These are phyloP conservation scores for Labeo catla DNA, from an alignment of 2,113 vertebrate genomes.

Conservation along the genomic window DNA sequence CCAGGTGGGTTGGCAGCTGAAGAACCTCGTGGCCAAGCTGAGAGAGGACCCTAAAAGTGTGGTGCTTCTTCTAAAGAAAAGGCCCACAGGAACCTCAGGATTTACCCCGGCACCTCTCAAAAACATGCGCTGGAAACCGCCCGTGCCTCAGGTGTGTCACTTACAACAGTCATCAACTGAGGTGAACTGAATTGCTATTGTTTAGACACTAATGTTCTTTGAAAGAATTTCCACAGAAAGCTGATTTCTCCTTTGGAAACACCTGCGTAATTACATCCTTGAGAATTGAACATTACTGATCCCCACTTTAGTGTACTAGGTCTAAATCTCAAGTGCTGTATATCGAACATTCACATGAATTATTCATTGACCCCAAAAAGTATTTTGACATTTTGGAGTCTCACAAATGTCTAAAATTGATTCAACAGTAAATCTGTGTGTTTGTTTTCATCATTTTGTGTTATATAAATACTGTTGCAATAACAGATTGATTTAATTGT, in stretches of 20 bases:
- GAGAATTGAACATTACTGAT: too few relatives aligned
- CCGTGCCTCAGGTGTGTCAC: conserved; percentile 85
- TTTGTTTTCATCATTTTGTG: neutral
- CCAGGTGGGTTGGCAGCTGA: conserved; percentile 97
- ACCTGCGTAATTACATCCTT: too few relatives aligned
- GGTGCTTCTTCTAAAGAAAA: conserved; percentile 88
- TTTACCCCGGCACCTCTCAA: conserved; percentile 88
- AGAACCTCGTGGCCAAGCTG: conserved; percentile 89
- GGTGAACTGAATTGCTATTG: neutral
- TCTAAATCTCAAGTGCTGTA: too few relatives aligned
- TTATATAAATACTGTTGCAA: too few relatives aligned
- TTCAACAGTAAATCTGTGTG: neutral
- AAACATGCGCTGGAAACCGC: conserved; percentile 93
- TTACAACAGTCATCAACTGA: conserved; percentile 8
- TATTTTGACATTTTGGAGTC: neutral
- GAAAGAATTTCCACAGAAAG: too few relatives aligned
- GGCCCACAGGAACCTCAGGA: conserved; percentile 81
- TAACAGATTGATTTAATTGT: neutral
- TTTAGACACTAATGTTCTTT: too few relatives aligned
- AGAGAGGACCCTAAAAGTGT: conserved; percentile 85
- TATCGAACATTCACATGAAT: too few relatives aligned
- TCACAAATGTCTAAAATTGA: neutral
- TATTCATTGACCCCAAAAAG: neutral
- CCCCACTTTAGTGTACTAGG: too few relatives aligned
- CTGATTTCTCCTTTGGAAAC: too few relatives aligned